A percentile compares a stretch with the other conserved stretches of the same genome.
Conservation (phyloP, 2,113 vertebrate genomes). For the Brienomyrus brachyistius region DNA sequence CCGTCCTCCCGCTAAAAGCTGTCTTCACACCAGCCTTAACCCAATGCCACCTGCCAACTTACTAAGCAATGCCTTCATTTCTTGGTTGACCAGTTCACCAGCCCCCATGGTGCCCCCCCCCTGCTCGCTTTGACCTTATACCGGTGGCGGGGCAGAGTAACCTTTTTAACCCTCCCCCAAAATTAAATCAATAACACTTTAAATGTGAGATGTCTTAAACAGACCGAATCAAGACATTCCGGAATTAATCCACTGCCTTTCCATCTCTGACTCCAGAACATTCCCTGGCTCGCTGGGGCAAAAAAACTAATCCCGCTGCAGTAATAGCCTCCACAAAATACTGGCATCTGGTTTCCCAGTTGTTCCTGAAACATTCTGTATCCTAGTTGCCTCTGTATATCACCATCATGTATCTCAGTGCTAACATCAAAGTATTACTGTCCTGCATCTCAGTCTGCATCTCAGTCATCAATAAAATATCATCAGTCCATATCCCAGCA, state of each 20-base stretch:
- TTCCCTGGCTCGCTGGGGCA: neutral
- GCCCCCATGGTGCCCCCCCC: neutral
- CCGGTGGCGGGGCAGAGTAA: constrained; percentile 48
- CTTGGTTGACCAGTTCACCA: constrained; percentile 53
- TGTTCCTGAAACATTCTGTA: neutral
- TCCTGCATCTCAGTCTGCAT: neutral
- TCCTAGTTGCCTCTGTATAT: neutral
- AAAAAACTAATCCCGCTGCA: neutral
- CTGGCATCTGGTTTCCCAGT: neutral
- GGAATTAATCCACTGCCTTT: constrained; percentile 23
- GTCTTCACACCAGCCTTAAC: constrained; percentile 22
- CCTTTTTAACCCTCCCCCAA: constrained; percentile 47
- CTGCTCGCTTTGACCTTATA: constrained; percentile 27
- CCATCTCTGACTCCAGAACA: constrained; percentile 18
- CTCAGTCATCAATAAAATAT: neutral
- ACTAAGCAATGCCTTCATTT: constrained; percentile 61
- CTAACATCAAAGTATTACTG: neutral
- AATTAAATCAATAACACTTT: constrained; percentile 35
- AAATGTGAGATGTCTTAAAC: neutral
- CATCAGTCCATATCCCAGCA: neutral
- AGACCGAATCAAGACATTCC: neutral
- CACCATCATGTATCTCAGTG: neutral
- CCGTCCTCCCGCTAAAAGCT: constrained; percentile 22
- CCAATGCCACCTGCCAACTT: constrained; percentile 33
- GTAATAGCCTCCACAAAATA: neutral